Base-by-base conservation (phyloP, 2,797 vertebrate species). In the Labroides dimidiatus region DNA sequence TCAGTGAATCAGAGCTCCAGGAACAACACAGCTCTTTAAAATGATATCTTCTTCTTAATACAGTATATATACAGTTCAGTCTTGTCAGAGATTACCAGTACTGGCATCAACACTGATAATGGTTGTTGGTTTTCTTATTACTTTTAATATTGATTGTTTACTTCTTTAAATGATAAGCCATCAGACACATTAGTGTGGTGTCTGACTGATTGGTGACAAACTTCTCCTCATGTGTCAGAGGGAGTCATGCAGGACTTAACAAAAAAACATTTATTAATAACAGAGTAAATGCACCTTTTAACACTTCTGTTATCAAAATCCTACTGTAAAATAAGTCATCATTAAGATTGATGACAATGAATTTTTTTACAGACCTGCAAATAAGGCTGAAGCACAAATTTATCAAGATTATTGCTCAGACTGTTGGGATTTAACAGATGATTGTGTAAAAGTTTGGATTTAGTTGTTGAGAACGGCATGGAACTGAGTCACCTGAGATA, bases 401-500 rank as follows among this genome's bases (percentile, higher is more conserved):
- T 27, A 27, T 27, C 24, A 27, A 27, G 24, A 27, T 27, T 3
- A 27, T 3, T 6, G 6, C 24, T 27, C 24, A 27, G 24, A 27
- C 30, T 33, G 5, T 33, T 33, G 14, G 16, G 33, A 64, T 12
- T 0, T 8, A 13, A 37, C n/a, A 19, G 16, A 36, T 19, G 9
- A n/a, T 56, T 36, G 59, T 24, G 27, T 39, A 2, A 37, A 55
- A 10, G 44, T 45, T 50, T 19, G 20, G 19, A 23, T 53, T 62
- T 20, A 59, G 61, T 39, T 44, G 37, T 44, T 60, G 55, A 30
- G 10, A n/a, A 16, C 6, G 6, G 65, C 49, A 64, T 10, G 39
- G 45, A 59, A 72, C 49, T 59, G 61, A 78, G 47, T 72, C 69
- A 73, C 41, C 27, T 3, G 0, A 53, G 62, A 45, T 72, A 60